Evolutionary conservation across 2,113 vertebrate genomes (phyloP), one percentile per base, ranked within the genome.

Genomic region (Campylomormyrus numenius): DNA sequence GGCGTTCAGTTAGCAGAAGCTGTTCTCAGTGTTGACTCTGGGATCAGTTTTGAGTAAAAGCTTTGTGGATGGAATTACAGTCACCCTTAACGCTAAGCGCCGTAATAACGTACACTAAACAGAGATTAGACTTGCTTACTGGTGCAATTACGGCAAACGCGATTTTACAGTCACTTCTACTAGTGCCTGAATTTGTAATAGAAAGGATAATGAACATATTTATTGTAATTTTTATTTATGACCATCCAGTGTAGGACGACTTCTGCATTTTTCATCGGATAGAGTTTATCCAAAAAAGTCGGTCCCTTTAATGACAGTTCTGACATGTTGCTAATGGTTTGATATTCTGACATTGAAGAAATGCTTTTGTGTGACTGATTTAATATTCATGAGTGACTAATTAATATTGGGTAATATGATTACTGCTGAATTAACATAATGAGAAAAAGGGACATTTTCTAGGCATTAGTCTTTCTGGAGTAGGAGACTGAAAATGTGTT

Each of bases 31-130:
- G 74, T 87, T 88, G 21, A 90, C 89, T 92, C 77, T 89, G 90
- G 70, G 83, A 85, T 86, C 85, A 66, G 80, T 56, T 70, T 70
- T 92, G 90, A 89, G 91, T 92, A 89, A 84, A 74, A n/a, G 48
- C 42, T 85, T 46, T 35, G 39, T 11, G 77, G 80, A 70, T 35
- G 46, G 86, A 91, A 53, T 83, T 49, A 21, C 48, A 56, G 88
- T 83, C 46, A n/a, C 49, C 70, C 66, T 89, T 49, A 77, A 80
- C 46, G 66, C 48, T 89, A 52, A 77, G 66, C 70, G 48, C 19
- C 3, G 62, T 27, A 70, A 48, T 89, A 52, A 77, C 66, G 4
- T 15, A 52, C n/a, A 19, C 62, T 24, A 89, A 77, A 66, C 62
- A 80, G 48, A 86, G 84, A 50, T 86, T 49, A 49, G 19, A 50